phyloP scores from a whole-genome alignment of 2,797 vertebrate species.

The Alfaro cultratus region DNA sequence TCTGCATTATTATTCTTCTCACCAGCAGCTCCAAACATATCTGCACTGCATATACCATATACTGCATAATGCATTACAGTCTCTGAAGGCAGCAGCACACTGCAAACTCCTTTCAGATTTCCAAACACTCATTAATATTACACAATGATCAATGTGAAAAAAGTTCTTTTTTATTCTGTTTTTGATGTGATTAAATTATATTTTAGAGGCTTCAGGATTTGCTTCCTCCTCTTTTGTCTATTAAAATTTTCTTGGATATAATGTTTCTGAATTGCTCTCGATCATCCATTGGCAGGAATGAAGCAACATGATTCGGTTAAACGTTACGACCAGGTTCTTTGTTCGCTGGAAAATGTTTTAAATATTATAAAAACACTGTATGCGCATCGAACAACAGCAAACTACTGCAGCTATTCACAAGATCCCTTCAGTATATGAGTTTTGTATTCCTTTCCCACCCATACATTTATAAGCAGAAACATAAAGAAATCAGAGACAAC shows the following conservation, averaged over 20 bases:
- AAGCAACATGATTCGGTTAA: neutral
- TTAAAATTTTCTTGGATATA: neutral
- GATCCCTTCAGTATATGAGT: neutral
- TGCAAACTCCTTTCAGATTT: slow-evolving; percentile 2
- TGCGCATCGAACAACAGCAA: neutral
- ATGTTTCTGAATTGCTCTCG: neutral
- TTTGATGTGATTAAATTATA: neutral
- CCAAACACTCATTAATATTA: slow-evolving; percentile 4
- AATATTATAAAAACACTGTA: neutral
- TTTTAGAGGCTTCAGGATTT: neutral
- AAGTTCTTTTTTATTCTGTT: neutral
- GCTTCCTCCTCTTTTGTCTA: neutral
- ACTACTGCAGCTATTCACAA: neutral
- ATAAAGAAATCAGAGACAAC: neutral
- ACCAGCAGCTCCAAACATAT: neutral
- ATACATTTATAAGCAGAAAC: neutral
- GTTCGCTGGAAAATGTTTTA: neutral
- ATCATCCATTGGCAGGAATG: neutral
- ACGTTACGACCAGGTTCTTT: neutral
- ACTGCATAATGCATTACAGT: slow-evolving; percentile 2
- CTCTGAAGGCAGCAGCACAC: neutral
- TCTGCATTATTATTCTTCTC: slow-evolving; percentile 1
- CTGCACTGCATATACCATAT: neutral
- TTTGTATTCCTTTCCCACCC: neutral
- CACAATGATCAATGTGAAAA: slow-evolving; percentile 3